Base-by-base conservation (phyloP, 2,888 invertebrate species). In the Thymelicus acteon region DNA sequence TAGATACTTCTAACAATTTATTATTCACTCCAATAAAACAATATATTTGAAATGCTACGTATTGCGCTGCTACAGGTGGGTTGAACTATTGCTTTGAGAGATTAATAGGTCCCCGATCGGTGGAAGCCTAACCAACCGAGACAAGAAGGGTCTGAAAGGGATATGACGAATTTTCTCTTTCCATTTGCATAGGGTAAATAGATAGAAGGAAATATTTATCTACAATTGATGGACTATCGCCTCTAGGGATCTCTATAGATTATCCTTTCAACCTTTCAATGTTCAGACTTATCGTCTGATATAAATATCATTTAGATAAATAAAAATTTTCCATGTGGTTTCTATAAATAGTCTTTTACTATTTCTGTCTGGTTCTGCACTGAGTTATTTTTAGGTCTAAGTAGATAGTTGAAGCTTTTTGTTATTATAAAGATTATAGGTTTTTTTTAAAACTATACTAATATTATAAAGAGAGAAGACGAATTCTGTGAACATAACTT, bases 91-190 rank as follows among this genome's bases (percentile, higher is more conserved):
- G 58, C 66, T 13, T 19, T 62, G 31, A 39, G 64, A 73, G 66
- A 73, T 73, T 66, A 52, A 73, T 71, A 67, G 61, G 31, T n/a
- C 71, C 63, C 66, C 60, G 62, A 61, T 67, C 66, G 37, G 37
- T 19, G 31, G 48, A 48, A 58, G 31, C 58, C 12, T 31, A 44
- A 40, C 47, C 24, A 62, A 37, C 52, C 63, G 72, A 61, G 63
- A 57, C 72, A 72, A 71, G 24, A n/a, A 71, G 75, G 76, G 71
- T 72, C 71, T 60, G 57, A 72, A 58, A 57, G 44, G 52, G 54
- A 65, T 65, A 72, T 74, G 65, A 73, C 15, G 66, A 67, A 60
- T 48, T 48, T 67, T 49, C 49, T 40, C 39, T 67, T 60, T 60
- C 67, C 40, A 67, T 67, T 67, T 48, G 48, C 58, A 58, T 58